A percentile compares a stretch with the other conserved stretches of the same genome.
Conservation (phyloP, 2,113 vertebrate species). For the Falcunculus frontatus region DNA sequence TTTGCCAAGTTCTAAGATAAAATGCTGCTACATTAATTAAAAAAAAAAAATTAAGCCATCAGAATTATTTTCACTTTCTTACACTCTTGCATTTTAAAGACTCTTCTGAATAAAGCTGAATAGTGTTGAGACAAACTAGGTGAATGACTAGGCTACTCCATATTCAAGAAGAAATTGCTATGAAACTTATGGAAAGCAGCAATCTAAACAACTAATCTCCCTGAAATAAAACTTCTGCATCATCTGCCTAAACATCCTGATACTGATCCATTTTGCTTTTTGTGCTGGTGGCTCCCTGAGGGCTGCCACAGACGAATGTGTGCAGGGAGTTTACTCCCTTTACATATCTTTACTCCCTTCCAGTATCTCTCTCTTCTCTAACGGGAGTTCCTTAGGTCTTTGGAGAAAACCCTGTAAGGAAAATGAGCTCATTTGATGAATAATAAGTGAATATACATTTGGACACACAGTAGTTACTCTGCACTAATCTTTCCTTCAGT, state of each 20-base stretch:
- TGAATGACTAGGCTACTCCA: not conserved
- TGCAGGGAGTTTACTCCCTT: not conserved
- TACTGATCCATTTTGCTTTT: not conserved
- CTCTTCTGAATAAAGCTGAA: not conserved
- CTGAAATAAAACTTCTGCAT: not conserved
- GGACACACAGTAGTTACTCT: not conserved
- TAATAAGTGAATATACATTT: not conserved
- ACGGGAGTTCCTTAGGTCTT: not conserved
- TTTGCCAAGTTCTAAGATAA: not conserved
- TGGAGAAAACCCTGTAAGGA: not conserved
- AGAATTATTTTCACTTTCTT: not conserved
- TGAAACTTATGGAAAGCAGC: not conserved
- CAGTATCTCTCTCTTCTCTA: not conserved
- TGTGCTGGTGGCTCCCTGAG: not conserved
- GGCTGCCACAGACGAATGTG: not conserved
- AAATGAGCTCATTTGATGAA: not conserved
- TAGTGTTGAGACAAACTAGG: not conserved
- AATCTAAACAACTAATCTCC: not conserved
- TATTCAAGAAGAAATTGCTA: not conserved
- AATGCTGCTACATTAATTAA: not conserved
- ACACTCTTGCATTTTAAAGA: not conserved
- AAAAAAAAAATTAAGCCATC: not conserved
- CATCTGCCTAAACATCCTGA: not conserved
- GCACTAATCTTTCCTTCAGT: not conserved
- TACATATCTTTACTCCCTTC: not conserved